Percentiles rank a stretch among this genome's conserved stretches.
phyloP scores from a whole-genome alignment of 2,888 invertebrate genomes.

The Pegoplata infirma region DNA sequence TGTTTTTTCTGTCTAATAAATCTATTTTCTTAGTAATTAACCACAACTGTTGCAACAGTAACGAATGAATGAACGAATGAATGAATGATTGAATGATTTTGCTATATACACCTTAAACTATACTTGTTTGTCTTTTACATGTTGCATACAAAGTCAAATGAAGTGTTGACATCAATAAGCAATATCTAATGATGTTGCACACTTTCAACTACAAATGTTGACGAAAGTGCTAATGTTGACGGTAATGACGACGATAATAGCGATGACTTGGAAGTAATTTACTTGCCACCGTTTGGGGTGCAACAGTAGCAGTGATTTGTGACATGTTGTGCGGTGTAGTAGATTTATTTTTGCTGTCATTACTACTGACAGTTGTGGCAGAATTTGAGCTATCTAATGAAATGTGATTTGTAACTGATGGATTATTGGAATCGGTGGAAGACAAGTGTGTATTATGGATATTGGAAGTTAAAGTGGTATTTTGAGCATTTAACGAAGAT shows the following conservation, averaged over 20 bases:
- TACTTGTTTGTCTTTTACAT: background rate
- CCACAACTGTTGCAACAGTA: background rate
- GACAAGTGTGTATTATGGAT: background rate
- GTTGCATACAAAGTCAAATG: background rate
- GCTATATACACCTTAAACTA: background rate
- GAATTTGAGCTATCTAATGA: background rate
- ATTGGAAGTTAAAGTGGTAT: slow-evolving; percentile 1
- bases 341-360: background rate
- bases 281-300: slow-evolving; percentile 58
- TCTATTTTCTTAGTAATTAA: background rate
- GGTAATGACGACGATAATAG: slow-evolving; percentile 9
- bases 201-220: background rate
- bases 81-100: no score
- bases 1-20: no score
- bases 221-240: slow-evolving; percentile 50
- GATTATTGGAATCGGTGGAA: background rate
- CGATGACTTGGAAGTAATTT: slow-evolving; percentile 34
- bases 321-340: slow-evolving; percentile 8
- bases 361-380: background rate
- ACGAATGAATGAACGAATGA: background rate
- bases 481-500: background rate
- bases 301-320: slow-evolving; percentile 19
- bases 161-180: slow-evolving; percentile 34
- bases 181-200: slow-evolving; percentile 29
- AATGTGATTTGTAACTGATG: no score